Base-by-base conservation (phyloP, 64 coral and sea anemone species). In the Montipora foliosa region DNA sequence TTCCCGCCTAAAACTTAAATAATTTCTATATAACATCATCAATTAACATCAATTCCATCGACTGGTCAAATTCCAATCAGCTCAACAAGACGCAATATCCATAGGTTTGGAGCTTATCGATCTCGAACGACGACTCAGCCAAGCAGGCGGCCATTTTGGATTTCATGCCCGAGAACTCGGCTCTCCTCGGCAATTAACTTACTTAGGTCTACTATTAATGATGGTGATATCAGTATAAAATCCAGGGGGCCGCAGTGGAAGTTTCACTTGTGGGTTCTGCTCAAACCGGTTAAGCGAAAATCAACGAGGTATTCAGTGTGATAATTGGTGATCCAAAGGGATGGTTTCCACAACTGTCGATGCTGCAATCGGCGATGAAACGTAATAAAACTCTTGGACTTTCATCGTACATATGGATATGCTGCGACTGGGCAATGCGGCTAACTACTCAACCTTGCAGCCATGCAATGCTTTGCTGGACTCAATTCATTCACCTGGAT, bases 341-440 rank as follows among this genome's bases (percentile, higher is more conserved):
- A 75, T 87, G 84, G 37, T 74, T 74, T 13, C 84, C n/a, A n/a
- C n/a, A n/a, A 87, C 84, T n/a, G 44, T 69, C 61, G 47, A 15
- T 87, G 84, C 66, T 52, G 84, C 10, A 46, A 46, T 74, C 19
- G 24, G 67, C 11, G 22, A 70, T 16, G 13, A 70, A 17, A 72
- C 45, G 12, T 49, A n/a, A 87, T 51, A 47, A 74, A 72, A 70
- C 84, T 5, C 67, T 87, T 4, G 67, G 46, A 53, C 60, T 50
- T n/a, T 87, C 84, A 72, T 87, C 84, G 15, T 87, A 64, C 69
- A 71, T 87, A 72, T 87, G 84, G 84, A 87, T 87, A 87, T 87
- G 84, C 19, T 87, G 84, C 69, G 47, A 53, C 53, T 87, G n/a
- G n/a, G 84, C 69, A 87, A 87, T 53, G 17, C 25, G 9, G 84